A percentile compares a stretch with the other conserved stretches of the same genome.
Evolutionary conservation across 2,113 vertebrate species (phyloP).

Genomic region (Oophaga pumilio): DNA sequence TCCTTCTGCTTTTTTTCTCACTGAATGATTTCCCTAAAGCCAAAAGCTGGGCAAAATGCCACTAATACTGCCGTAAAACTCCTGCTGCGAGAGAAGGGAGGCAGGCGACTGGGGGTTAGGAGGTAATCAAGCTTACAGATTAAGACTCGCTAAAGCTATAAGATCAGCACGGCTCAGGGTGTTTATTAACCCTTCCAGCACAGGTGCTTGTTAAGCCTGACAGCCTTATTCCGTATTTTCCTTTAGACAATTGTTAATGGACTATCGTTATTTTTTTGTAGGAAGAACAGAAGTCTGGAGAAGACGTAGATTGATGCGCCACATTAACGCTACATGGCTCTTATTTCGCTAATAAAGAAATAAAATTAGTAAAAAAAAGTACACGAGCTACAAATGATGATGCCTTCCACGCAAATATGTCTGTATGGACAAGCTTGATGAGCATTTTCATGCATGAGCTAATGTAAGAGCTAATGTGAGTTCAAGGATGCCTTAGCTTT

Average conservation of each 20-base stretch:
- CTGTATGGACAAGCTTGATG: neutral
- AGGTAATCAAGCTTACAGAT: slow-evolving; percentile 86
- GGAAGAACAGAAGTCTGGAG: neutral
- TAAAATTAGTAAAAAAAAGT: neutral
- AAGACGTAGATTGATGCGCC: neutral
- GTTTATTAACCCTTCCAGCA: slow-evolving; percentile 76
- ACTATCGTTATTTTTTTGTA: neutral
- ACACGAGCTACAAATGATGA: neutral
- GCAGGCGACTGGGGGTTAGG: slow-evolving; percentile 73
- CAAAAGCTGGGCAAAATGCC: slow-evolving; percentile 76
- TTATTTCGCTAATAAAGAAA: neutral
- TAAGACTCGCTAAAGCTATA: slow-evolving; percentile 81
- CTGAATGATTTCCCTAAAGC: slow-evolving; percentile 78
- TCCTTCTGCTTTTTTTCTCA: slow-evolving; percentile 74
- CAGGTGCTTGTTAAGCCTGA: slow-evolving; percentile 56
- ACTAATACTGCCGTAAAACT: slow-evolving; percentile 77
- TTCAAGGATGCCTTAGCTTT: neutral
- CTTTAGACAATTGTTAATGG: neutral
- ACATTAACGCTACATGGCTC: neutral
- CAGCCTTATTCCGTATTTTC: slow-evolving; percentile 25
- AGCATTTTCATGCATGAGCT: neutral
- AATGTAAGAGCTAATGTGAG: neutral
- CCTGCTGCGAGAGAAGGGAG: slow-evolving; percentile 68
- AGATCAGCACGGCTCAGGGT: slow-evolving; percentile 74
- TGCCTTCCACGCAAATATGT: neutral